phyloP scores from a whole-genome alignment of 2,797 vertebrate genomes.

The Danio aesculapii region DNA sequence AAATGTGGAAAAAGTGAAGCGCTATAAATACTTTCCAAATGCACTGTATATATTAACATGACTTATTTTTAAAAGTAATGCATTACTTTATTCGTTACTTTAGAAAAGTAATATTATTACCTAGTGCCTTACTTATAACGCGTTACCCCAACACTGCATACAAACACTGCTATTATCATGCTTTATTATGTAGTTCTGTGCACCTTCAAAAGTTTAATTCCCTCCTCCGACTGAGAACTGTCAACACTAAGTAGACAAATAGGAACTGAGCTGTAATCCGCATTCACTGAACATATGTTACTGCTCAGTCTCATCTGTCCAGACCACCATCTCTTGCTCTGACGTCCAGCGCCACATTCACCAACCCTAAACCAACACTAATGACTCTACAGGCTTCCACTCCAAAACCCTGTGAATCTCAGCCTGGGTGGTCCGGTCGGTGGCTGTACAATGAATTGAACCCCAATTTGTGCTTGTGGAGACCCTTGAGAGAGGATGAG shows the following conservation, averaged over 20 bases:
- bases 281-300: neutral
- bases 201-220: neutral
- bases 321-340: slow-evolving; percentile 25
- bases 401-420: slow-evolving; percentile 16
- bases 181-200: neutral
- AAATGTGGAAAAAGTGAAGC: too few species aligned
- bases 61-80: too few species aligned
- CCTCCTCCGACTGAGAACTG: neutral
- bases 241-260: neutral
- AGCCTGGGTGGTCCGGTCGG: slow-evolving; percentile 30
- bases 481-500: slow-evolving; percentile 35
- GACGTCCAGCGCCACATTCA: slow-evolving; percentile 16
- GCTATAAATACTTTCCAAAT: too few species aligned
- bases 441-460: slow-evolving; percentile 44
- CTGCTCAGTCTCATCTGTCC: neutral
- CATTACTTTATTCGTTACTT: too few species aligned
- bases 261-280: neutral
- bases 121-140: too few species aligned
- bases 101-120: too few species aligned
- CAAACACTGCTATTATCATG: neutral
- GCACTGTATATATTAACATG: too few species aligned
- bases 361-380: slow-evolving; percentile 32
- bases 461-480: slow-evolving; percentile 16
- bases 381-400: slow-evolving; percentile 27
- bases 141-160: too few species aligned